phyloP scores from a whole-genome alignment of 2,113 vertebrate species.

The Synodontis membranacea region DNA sequence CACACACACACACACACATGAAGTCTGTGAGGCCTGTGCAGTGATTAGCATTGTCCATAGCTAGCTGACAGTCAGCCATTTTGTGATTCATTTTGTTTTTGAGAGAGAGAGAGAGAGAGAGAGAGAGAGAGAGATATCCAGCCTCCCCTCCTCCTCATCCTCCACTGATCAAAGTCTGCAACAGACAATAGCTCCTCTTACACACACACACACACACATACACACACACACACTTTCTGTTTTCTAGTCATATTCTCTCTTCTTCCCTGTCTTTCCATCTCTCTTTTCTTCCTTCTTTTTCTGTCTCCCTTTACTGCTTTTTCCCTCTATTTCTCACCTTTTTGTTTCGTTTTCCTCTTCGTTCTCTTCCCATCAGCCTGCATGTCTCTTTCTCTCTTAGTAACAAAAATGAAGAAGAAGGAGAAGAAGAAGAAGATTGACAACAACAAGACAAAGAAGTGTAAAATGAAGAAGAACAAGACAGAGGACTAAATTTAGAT shows the following conservation, averaged over 20 bases:
- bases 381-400: too few relatives aligned
- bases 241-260: neutral
- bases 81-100: neutral
- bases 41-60: neutral
- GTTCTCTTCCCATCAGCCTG: too few relatives aligned
- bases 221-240: constrained; percentile 60
- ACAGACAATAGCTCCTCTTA: constrained; percentile 77
- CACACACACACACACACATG: neutral
- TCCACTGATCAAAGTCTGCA: constrained; percentile 76
- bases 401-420: neutral
- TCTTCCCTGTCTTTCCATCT: too few relatives aligned
- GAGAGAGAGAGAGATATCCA: neutral
- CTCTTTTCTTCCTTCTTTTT: too few relatives aligned
- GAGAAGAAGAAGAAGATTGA: neutral
- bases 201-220: constrained; percentile 50
- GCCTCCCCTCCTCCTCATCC: constrained; percentile 50
- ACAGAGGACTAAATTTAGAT: neutral
- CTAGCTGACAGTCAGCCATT: neutral
- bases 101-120: neutral
- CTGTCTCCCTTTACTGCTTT: neutral
- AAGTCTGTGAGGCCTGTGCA: neutral
- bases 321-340: neutral
- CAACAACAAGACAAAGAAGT: neutral
- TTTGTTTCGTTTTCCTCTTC: too few relatives aligned
- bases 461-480: neutral